phyloP scores from a whole-genome alignment of 2,113 vertebrate species.

The Coturnix japonica region DNA sequence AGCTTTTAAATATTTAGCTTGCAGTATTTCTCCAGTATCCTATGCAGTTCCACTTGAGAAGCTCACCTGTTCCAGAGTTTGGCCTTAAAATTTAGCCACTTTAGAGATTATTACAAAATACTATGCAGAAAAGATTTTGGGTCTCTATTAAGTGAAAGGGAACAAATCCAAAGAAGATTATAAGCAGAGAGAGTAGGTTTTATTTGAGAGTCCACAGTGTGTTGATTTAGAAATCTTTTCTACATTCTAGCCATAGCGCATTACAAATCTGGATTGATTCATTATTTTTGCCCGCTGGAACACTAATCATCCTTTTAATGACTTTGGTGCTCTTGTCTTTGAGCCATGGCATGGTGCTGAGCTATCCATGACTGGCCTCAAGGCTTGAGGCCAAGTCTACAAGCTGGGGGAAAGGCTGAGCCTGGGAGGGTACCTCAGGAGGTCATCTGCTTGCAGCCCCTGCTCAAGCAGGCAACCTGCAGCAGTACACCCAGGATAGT shows the following conservation, averaged over 20 bases:
- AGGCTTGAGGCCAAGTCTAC: not conserved
- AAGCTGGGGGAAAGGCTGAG: not conserved
- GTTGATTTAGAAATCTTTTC: not conserved
- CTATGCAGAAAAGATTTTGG: not conserved
- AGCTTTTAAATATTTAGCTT: not conserved
- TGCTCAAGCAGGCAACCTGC: not conserved
- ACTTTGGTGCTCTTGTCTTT: slow-evolving; percentile 25
- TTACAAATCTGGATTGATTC: slow-evolving; percentile 35
- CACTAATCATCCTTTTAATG: slow-evolving; percentile 46
- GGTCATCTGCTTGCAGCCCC: not conserved
- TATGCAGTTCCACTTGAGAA: not conserved
- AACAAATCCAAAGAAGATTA: slow-evolving; percentile 24
- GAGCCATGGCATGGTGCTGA: not conserved
- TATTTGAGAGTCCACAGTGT: not conserved
- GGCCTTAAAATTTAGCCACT: not conserved
- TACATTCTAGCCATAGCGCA: not conserved
- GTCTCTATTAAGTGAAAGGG: not conserved
- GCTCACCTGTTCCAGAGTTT: not conserved
- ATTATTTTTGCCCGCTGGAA: slow-evolving; percentile 33
- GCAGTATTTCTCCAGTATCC: not conserved
- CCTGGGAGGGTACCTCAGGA: not conserved
- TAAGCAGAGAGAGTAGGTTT: slow-evolving; percentile 7
- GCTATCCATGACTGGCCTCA: not conserved
- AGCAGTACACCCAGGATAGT: not conserved
- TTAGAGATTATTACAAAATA: not conserved